Evolutionary conservation across 2,888 invertebrate species (phyloP), one percentile per base, ranked within the genome.

Genomic region (Andrena flavipes): DNA sequence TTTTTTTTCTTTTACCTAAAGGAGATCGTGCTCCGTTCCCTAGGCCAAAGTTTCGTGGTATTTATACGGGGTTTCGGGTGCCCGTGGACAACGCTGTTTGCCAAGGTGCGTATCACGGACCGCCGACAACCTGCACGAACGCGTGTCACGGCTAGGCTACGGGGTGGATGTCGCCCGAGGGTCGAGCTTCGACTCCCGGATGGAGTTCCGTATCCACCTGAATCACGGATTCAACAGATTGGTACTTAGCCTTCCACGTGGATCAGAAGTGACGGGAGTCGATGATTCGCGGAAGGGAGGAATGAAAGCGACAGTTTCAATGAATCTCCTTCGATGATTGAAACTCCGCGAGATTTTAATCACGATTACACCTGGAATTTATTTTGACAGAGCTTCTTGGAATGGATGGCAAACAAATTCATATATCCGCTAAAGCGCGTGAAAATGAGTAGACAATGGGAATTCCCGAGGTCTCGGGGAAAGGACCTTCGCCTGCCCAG

Each of bases 121-220:
- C 51, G 2, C 7, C 51, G 51, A 51, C 51, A 20, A n/a, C 51
- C 51, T 56, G 62, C 59, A 59, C 29, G 16, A 62, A 30, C 72
- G 70, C 77, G 68, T 86, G 68, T 86, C 84, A 82, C 70, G 84
- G 83, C 26, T 80, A 76, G 72, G 64, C 86, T 78, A 88, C 80
- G 62, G 68, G 74, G 59, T 87, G 85, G 51, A 69, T 67, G 76
- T 80, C 60, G 84, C 73, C 77, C 75, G 88, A 81, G 79, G 82
- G 84, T 82, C 81, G 86, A 67, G 84, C 60, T 78, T 87, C 65
- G 87, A 87, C 64, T 78, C 87, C 13, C 80, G 67, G 51, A 80
- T 56, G 72, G 85, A 85, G 75, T 84, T 88, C 59, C 86, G 73
- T 74, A 84, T 78, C 87, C 86, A 88, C 86, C 87, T 84, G 73